A percentile compares a stretch with the other conserved stretches of the same genome.
These are phyloP conservation scores for Acleris laterana DNA, from an alignment of 2,888 invertebrate genomes.

Conservation along the genomic window DNA sequence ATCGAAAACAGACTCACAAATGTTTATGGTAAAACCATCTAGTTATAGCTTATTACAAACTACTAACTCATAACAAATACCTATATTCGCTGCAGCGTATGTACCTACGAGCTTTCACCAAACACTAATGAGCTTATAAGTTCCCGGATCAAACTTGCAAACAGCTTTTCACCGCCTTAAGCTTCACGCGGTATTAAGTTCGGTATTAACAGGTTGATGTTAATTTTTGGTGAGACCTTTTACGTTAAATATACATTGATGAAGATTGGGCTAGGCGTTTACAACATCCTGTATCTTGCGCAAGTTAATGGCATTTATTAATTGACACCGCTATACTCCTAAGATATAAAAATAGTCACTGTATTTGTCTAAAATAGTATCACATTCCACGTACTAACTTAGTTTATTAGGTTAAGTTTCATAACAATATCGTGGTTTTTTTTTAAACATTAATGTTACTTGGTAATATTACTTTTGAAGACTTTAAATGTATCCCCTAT, in stretches of 20 bases:
- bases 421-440: no score
- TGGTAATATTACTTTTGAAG: no score
- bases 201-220: constrained; percentile 4
- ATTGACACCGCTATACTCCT: no score
- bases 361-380: no score
- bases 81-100: background rate
- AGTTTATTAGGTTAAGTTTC: no score
- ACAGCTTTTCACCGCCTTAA: constrained; percentile 1
- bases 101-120: background rate
- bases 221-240: constrained; percentile 4
- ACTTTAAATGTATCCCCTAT: no score
- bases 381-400: no score
- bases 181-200: constrained; percentile 4
- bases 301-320: no score
- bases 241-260: background rate
- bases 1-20: no score
- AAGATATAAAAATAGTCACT: no score
- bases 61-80: background rate
- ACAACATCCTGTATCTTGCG: background rate
- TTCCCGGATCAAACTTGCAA: constrained; percentile 16
- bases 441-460: no score
- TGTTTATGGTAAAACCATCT: no score
- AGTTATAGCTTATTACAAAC: background rate
- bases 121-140: constrained; percentile 24
- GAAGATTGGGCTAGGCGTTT: background rate